phyloP scores from a whole-genome alignment of 2,797 vertebrate genomes.

The Catamblyrhynchus diadema region DNA sequence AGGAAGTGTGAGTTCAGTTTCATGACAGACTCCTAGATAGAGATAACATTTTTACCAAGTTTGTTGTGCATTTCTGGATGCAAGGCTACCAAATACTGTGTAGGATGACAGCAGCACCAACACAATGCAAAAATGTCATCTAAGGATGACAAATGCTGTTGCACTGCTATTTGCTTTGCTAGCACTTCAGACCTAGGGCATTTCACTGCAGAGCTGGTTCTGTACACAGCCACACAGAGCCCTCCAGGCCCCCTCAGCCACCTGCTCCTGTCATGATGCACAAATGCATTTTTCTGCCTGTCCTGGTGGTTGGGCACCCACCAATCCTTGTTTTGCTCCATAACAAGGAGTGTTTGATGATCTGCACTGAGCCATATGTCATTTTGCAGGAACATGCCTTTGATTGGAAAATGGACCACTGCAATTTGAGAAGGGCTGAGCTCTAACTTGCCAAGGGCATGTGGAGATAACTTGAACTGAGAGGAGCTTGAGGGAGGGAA shows the following conservation, averaged over 20 bases:
- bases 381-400: not conserved
- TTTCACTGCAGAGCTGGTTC: not conserved
- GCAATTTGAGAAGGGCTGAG: not conserved
- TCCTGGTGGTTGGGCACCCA: not conserved
- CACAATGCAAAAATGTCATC: not conserved
- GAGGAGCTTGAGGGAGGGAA: not conserved
- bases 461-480: not conserved
- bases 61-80: not conserved
- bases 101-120: not conserved
- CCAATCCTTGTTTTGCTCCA: not conserved
- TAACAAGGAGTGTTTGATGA: not conserved
- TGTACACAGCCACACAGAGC: not conserved
- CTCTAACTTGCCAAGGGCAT: constrained; percentile 1
- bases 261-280: not conserved
- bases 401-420: not conserved
- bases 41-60: not conserved
- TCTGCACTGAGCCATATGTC: not conserved
- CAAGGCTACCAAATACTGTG: not conserved
- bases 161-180: not conserved
- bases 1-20: not conserved
- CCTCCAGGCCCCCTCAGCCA: not conserved
- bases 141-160: not conserved
- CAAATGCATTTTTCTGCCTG: not conserved
- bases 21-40: not conserved
- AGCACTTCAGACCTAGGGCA: not conserved